These are phyloP conservation scores for Haliclona indistincta DNA, from an alignment of 37 sponge, comb jelly and placozoan species.

Conservation along the genomic window DNA sequence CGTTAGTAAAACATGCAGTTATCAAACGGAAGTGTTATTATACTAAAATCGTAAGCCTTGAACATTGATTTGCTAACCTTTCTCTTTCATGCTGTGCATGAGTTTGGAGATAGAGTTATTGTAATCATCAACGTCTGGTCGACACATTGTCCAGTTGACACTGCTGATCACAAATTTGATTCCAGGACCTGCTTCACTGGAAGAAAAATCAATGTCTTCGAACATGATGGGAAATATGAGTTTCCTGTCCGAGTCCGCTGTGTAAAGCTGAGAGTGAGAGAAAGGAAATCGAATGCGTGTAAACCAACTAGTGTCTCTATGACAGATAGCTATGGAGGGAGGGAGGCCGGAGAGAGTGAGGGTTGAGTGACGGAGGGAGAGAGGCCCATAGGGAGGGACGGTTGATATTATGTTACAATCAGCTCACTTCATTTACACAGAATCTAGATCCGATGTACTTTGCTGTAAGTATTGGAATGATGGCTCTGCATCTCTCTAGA, in stretches of 20 bases:
- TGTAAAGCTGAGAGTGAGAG: conserved; percentile 77
- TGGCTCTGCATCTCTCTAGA: conserved; percentile 47
- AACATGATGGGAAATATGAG: conserved; percentile 72
- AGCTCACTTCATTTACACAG: conserved; percentile 49
- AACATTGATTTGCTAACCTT: conserved; percentile 39
- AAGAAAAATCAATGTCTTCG: conserved; percentile 62
- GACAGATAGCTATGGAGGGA: neutral
- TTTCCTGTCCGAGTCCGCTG: conserved; percentile 68
- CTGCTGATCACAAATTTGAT: conserved; percentile 72
- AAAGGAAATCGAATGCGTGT: too few relatives aligned
- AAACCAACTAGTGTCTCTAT: neutral
- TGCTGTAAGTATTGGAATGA: conserved; percentile 59
- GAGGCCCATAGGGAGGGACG: too few relatives aligned
- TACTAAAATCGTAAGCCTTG: too few relatives aligned
- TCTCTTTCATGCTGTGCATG: conserved; percentile 38
- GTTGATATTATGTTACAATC: too few relatives aligned
- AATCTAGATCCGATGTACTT: conserved; percentile 70
- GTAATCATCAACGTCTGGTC: conserved; percentile 66
- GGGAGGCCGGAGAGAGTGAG: neutral
- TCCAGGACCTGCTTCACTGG: conserved; percentile 33
- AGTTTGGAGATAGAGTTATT: conserved; percentile 26
- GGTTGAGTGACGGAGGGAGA: too few relatives aligned
- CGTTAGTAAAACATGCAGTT: too few relatives aligned
- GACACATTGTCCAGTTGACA: conserved; percentile 81
- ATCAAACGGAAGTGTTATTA: too few relatives aligned